Conservation (phyloP, 92 coral and sea anemone genomes). For the Blastomussa wellsi region DNA sequence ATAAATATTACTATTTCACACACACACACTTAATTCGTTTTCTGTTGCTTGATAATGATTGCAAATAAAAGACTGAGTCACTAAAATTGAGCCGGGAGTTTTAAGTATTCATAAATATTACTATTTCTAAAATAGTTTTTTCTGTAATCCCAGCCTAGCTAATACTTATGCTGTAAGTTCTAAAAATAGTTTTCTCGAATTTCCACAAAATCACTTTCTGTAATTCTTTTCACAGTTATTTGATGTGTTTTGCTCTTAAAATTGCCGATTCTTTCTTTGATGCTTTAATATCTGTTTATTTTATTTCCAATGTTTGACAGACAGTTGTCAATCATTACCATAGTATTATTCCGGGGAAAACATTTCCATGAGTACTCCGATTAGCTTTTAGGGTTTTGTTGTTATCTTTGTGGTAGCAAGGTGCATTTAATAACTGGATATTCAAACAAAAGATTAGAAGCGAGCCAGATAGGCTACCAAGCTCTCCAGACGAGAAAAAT, state of each 20-base stretch:
- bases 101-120: not conserved
- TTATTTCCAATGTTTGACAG: not conserved
- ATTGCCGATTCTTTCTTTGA: not conserved
- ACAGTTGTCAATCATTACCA: slow-evolving; percentile 11
- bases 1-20: not conserved
- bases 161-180: not conserved
- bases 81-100: not conserved
- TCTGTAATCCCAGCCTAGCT: too few species aligned
- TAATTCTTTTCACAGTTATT: not conserved
- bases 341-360: not conserved
- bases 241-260: not conserved
- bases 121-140: too few species aligned
- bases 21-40: not conserved
- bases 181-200: not conserved
- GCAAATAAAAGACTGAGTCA: not conserved
- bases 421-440: slow-evolving; percentile 10
- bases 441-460: not conserved
- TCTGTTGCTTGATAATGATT: not conserved
- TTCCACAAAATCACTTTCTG: not conserved
- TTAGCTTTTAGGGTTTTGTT: slow-evolving; percentile 15
- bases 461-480: not conserved
- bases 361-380: not conserved
- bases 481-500: not conserved
- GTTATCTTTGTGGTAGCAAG: slow-evolving; percentile 1
- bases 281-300: not conserved